A percentile compares a stretch with the other conserved stretches of the same genome.
These are phyloP conservation scores for Gila orcuttii DNA, from an alignment of 2,113 vertebrate genomes.

Conservation along the genomic window DNA sequence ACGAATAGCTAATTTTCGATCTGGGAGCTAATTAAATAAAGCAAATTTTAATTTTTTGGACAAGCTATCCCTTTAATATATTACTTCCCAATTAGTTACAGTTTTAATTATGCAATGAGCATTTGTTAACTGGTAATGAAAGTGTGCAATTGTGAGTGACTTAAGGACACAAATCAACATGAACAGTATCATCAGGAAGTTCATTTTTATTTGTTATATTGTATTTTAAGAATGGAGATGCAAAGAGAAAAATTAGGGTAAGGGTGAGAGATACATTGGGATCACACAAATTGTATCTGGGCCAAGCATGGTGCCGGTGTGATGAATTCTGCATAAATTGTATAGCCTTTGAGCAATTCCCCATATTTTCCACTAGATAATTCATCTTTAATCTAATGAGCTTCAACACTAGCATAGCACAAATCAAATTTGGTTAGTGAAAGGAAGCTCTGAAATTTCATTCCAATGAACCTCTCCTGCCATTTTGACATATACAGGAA, in stretches of 20 bases:
- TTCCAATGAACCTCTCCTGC: conserved; percentile 51
- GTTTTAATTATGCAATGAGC: neutral
- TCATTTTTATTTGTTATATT: neutral
- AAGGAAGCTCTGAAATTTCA: conserved; percentile 51
- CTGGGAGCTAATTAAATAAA: neutral
- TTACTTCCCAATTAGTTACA: neutral
- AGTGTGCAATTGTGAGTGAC: neutral
- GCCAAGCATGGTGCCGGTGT: neutral
- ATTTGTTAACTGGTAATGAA: neutral
- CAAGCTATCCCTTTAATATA: neutral
- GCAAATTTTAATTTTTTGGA: neutral
- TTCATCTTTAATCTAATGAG: conserved; percentile 56
- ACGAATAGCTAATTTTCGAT: neutral
- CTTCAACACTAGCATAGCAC: conserved; percentile 54
- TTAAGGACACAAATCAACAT: neutral
- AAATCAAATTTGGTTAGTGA: conserved; percentile 56
- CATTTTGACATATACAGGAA: conserved; percentile 54
- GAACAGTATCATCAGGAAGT: neutral
- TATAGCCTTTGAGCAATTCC: conserved; percentile 47
- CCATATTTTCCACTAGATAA: conserved; percentile 40
- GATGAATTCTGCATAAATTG: conserved; percentile 47
- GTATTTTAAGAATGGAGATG: neutral
- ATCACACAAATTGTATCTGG: neutral
- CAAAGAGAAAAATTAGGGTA: neutral
- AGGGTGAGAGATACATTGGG: neutral